A percentile compares a stretch with the other conserved stretches of the same genome.
These are phyloP conservation scores for Urocynchramus pylzowi DNA, from an alignment of 2,113 vertebrate species.

Conservation along the genomic window DNA sequence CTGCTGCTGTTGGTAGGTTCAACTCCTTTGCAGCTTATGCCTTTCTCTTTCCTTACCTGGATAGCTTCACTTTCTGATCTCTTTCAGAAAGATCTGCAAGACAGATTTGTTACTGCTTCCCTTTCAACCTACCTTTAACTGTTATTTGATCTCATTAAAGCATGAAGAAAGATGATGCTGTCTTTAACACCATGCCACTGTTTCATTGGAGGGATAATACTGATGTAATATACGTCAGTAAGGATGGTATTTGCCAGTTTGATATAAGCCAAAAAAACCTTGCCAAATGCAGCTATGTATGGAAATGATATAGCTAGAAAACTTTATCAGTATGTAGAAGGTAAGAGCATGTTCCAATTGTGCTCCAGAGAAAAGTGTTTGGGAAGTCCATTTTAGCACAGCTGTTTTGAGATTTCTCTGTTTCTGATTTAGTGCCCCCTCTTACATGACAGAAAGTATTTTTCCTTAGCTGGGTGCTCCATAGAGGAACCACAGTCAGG, in stretches of 20 bases:
- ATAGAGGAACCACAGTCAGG: not conserved
- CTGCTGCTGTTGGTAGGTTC: not conserved
- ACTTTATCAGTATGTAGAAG: not conserved
- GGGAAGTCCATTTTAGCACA: not conserved
- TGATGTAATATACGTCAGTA: not conserved
- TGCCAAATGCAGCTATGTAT: not conserved
- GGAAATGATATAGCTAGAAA: not conserved
- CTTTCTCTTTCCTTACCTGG: not conserved
- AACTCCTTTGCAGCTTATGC: not conserved
- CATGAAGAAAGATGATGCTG: not conserved
- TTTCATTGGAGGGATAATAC: not conserved
- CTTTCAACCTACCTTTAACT: not conserved
- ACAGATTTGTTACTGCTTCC: not conserved
- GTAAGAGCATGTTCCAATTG: not conserved
- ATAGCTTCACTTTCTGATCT: not conserved
- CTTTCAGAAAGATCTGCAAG: not conserved
- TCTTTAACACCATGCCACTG: not conserved
- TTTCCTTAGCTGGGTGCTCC: not conserved
- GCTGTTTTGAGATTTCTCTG: not conserved
- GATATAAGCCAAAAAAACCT: slow-evolving; percentile 19
- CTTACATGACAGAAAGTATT: not conserved
- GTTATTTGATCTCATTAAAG: not conserved
- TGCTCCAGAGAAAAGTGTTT: not conserved
- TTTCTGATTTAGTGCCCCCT: not conserved
- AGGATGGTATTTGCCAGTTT: not conserved